Conservation (phyloP, 2,888 invertebrate species). For the Rhimphoctona megacephalus region DNA sequence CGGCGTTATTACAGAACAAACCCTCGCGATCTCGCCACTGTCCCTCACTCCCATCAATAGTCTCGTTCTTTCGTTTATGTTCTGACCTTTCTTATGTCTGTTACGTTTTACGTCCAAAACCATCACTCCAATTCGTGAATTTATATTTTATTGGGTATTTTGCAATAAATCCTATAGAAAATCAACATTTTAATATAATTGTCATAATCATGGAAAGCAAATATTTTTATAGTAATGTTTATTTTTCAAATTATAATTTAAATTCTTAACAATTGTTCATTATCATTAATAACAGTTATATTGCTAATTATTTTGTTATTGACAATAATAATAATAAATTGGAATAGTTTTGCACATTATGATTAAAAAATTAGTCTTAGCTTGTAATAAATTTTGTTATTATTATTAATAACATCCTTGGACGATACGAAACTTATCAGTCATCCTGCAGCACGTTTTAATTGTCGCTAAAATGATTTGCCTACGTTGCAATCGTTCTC, state of each 20-base stretch:
- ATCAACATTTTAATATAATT: not conserved
- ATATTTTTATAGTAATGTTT: not conserved
- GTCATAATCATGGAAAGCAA: not conserved
- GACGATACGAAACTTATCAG: conserved; percentile 80
- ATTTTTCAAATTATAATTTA: not conserved
- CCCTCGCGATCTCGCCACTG: conserved; percentile 21
- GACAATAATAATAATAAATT: not conserved
- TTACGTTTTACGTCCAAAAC: conserved; percentile 5
- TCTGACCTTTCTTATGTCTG: conserved; percentile 4
- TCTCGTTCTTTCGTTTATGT: conserved; percentile 73
- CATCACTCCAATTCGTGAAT: not conserved
- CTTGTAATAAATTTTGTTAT: not conserved
- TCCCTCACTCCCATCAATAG: conserved; percentile 72
- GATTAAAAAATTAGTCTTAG: not conserved
- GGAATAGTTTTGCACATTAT: not conserved
- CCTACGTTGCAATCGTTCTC: conserved; percentile 54
- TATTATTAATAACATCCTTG: conserved; percentile 76
- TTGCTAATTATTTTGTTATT: not conserved
- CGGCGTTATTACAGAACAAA: conserved; percentile 83
- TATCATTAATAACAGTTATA: not conserved
- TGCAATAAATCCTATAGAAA: not conserved
- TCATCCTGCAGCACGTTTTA: conserved; percentile 77
- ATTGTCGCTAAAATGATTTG: conserved; percentile 64
- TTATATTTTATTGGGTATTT: too few species aligned
- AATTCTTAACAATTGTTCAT: not conserved